Evolutionary conservation across 2,113 vertebrate genomes (phyloP).

Genomic region (Reinhardtius hippoglossoides): DNA sequence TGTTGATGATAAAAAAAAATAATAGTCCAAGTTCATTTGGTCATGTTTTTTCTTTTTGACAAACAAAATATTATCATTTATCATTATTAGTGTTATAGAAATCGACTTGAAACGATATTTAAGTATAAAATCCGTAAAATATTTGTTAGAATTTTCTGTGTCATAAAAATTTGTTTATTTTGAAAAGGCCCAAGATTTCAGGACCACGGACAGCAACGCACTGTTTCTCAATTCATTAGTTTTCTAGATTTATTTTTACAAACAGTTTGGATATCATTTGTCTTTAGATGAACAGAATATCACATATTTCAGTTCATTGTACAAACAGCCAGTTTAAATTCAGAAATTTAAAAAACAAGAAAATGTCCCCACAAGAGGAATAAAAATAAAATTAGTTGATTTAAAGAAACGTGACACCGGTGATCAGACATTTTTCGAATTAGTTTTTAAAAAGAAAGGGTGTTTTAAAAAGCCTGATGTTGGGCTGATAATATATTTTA

Average conservation of each 20-base stretch:
- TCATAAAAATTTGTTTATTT: no score
- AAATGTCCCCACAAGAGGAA: no score
- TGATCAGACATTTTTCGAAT: no score
- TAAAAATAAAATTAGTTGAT: neutral
- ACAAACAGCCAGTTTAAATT: no score
- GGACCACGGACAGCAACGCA: constrained; percentile 62
- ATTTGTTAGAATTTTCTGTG: no score
- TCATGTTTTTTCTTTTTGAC: constrained; percentile 62
- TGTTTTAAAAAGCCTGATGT: neutral
- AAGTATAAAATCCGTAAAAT: neutral
- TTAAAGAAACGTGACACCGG: no score
- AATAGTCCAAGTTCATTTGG: constrained; percentile 83
- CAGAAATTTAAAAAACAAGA: neutral
- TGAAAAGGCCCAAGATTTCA: constrained; percentile 31
- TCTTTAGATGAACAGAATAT: no score
- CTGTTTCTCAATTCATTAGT: neutral
- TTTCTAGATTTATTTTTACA: neutral
- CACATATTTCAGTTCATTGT: no score
- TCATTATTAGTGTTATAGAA: neutral
- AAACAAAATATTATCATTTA: neutral
- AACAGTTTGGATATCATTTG: no score
- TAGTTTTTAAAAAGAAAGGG: no score
- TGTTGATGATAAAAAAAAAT: constrained; percentile 98
- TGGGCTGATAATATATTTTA: neutral
- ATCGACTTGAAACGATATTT: no score